phyloP scores from a whole-genome alignment of 1,140 invertebrate species.

The Drosophila tropicalis region DNA sequence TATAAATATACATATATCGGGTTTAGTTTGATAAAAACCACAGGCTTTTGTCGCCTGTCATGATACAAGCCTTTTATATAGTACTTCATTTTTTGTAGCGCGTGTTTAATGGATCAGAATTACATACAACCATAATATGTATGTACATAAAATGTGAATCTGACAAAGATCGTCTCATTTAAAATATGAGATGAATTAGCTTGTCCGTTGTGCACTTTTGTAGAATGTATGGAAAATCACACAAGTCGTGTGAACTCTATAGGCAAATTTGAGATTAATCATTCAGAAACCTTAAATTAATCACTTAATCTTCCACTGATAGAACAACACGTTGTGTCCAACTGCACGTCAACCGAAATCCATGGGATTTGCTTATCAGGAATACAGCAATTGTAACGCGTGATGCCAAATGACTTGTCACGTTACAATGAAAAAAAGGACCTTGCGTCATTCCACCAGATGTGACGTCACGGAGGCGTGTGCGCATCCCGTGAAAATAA shows the following conservation, averaged over 20 bases:
- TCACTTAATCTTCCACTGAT: neutral
- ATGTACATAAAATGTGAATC: no score
- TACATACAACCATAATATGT: no score
- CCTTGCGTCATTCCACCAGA: conserved; percentile 49
- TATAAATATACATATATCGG: no score
- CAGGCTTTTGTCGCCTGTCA: no score
- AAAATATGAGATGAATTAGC: no score
- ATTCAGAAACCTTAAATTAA: neutral
- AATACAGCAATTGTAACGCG: conserved; percentile 11
- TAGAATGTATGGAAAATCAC: conserved; percentile 15
- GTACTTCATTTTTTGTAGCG: no score
- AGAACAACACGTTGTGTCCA: neutral
- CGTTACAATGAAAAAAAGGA: neutral
- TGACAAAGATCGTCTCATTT: no score
- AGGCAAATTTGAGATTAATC: conserved; percentile 24
- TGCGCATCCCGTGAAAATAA: conserved; percentile 45
- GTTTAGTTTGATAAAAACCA: no score
- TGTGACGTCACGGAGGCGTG: conserved; percentile 53
- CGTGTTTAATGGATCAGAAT: no score
- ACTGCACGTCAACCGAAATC: conserved; percentile 34
- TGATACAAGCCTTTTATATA: no score
- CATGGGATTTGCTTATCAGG: conserved; percentile 1
- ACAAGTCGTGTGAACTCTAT: neutral
- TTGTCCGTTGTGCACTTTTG: neutral
- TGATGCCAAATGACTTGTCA: conserved; percentile 37